Percentiles rank a stretch among this genome's conserved stretches.
phyloP scores from a whole-genome alignment of 2,888 invertebrate species.

The Xanthostigma xanthostigma region DNA sequence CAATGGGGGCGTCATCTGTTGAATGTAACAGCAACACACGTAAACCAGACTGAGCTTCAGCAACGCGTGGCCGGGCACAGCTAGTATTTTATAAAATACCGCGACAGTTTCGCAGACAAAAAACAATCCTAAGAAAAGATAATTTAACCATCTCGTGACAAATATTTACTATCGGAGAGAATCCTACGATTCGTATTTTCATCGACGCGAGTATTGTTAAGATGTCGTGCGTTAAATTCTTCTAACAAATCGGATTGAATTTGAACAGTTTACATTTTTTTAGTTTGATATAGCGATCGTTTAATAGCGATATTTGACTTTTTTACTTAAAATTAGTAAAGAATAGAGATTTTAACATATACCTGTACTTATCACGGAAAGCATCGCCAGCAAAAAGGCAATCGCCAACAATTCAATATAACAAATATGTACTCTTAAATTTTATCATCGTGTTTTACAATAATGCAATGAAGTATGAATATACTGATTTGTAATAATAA shows the following conservation, averaged over 20 bases:
- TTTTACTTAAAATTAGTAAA: neutral
- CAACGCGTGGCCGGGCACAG: too few species aligned
- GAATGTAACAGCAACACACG: too few species aligned
- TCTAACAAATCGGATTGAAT: neutral
- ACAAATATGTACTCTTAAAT: too few species aligned
- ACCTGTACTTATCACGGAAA: slow-evolving; percentile 25
- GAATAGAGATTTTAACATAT: slow-evolving; percentile 12
- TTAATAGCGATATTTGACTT: neutral
- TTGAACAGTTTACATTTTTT: neutral
- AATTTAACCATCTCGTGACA: too few species aligned
- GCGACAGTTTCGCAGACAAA: neutral
- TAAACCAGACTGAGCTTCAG: too few species aligned
- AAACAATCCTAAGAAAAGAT: too few species aligned
- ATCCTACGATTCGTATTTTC: too few species aligned
- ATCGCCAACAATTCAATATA: too few species aligned
- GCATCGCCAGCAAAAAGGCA: neutral
- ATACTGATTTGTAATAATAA: slow-evolving; percentile 1
- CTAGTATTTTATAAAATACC: neutral
- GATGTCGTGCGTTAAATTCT: neutral
- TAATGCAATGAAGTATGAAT: neutral
- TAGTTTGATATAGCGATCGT: neutral
- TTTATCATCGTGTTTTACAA: too few species aligned
- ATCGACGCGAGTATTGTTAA: too few species aligned
- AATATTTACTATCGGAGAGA: too few species aligned
- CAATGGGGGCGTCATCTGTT: too few species aligned